Evolutionary conservation across 2,797 vertebrate genomes (phyloP).

Genomic region (Lepus oiostolus): DNA sequence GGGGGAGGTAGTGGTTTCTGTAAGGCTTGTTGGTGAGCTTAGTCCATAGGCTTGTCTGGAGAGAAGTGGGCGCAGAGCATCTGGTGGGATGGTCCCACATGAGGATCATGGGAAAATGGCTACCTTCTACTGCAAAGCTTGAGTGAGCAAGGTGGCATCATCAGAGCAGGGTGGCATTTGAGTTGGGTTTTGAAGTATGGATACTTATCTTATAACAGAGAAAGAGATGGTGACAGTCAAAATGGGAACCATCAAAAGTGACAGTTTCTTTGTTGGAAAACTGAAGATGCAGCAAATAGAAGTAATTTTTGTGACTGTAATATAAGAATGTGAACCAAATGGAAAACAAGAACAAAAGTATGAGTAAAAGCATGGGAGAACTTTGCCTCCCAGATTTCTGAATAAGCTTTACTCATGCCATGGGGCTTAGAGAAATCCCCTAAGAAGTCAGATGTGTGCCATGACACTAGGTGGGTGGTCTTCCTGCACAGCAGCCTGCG

Average conservation of each 20-base stretch:
- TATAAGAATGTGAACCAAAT: slow-evolving; percentile 65
- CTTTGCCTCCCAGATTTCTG: slow-evolving; percentile 64
- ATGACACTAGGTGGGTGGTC: slow-evolving; percentile 68
- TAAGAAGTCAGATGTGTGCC: slow-evolving; percentile 64
- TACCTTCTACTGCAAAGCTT: background rate
- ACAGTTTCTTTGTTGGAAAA: background rate
- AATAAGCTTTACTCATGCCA: slow-evolving; percentile 48
- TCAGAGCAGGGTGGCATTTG: background rate
- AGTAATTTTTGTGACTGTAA: slow-evolving; percentile 36
- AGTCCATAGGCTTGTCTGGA: background rate
- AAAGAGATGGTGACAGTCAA: background rate
- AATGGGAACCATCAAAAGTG: background rate
- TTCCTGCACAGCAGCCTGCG: background rate
- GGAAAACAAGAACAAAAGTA: background rate
- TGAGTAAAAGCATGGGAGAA: slow-evolving; percentile 48
- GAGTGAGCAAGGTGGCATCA: background rate
- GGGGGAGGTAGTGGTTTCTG: background rate
- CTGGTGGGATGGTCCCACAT: background rate
- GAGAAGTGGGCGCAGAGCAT: background rate
- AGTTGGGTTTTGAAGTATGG: background rate
- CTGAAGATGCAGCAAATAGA: background rate
- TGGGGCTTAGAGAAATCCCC: slow-evolving; percentile 5
- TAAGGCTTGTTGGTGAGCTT: background rate
- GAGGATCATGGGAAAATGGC: background rate
- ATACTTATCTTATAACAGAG: background rate